A percentile compares a stretch with the other conserved stretches of the same genome.
phyloP scores from a whole-genome alignment of 2,113 vertebrate species.

The Galemys pyrenaicus region DNA sequence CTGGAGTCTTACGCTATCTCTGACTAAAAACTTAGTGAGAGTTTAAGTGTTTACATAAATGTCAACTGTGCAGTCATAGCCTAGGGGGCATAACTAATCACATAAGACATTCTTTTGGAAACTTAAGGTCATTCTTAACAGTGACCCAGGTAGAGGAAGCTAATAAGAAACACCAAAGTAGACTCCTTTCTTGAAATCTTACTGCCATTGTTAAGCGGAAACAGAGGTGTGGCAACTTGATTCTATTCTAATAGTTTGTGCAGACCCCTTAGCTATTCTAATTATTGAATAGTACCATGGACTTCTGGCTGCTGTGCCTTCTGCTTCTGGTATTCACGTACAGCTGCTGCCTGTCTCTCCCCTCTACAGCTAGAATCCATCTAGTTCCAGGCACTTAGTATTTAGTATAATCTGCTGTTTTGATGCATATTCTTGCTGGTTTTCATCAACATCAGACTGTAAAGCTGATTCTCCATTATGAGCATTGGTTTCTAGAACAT shows the following conservation, averaged over 20 bases:
- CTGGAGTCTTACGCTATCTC: background rate
- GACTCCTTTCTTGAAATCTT: background rate
- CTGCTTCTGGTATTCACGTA: background rate
- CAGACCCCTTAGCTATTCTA: background rate
- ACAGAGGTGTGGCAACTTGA: background rate
- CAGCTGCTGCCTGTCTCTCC: background rate
- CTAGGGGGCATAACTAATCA: background rate
- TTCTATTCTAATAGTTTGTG: background rate
- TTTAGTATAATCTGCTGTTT: background rate
- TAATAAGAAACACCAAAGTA: background rate
- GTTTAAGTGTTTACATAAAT: background rate
- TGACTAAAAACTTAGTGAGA: background rate
- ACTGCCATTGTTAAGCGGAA: background rate
- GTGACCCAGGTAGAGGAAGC: slow-evolving; percentile 3
- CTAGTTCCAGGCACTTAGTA: background rate
- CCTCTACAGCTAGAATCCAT: background rate
- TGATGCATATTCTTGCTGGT: background rate
- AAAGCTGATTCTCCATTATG: background rate
- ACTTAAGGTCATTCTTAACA: background rate
- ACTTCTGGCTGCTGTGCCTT: background rate
- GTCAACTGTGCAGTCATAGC: background rate
- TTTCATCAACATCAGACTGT: background rate
- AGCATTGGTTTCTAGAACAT: background rate
- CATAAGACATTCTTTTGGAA: slow-evolving; percentile 20
- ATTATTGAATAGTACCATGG: background rate